phyloP scores from a whole-genome alignment of 2,888 invertebrate genomes.

The Pteria penguin region DNA sequence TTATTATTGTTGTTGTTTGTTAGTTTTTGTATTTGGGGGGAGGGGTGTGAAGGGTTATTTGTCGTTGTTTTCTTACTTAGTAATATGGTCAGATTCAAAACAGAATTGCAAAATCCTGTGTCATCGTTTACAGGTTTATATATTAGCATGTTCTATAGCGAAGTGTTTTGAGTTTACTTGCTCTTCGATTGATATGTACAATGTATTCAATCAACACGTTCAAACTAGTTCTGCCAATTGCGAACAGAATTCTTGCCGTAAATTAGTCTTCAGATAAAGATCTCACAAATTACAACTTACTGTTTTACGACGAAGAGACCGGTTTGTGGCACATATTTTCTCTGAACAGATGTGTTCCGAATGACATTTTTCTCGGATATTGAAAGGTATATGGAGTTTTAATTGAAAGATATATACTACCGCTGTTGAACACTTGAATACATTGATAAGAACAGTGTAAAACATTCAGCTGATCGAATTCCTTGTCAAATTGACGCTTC shows the following conservation, averaged over 20 bases:
- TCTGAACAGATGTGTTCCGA: conserved; percentile 6
- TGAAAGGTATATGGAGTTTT: conserved; percentile 20
- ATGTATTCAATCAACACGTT: neutral
- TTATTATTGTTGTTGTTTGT: too few relatives aligned
- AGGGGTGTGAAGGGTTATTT: too few relatives aligned
- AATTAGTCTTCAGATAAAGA: neutral
- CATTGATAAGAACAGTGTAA: neutral
- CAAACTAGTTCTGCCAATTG: neutral
- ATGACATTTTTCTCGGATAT: conserved; percentile 11
- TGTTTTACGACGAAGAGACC: neutral
- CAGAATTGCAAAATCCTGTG: too few relatives aligned
- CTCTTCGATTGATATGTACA: neutral
- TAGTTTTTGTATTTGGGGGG: too few relatives aligned
- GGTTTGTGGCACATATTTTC: neutral
- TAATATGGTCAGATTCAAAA: too few relatives aligned
- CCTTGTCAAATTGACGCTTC: too few relatives aligned
- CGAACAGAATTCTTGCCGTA: neutral
- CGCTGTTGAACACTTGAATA: neutral
- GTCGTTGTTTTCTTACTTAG: too few relatives aligned
- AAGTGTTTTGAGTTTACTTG: too few relatives aligned
- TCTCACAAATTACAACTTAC: neutral
- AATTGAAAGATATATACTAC: conserved; percentile 21
- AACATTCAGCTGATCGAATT: too few relatives aligned
- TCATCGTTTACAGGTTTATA: too few relatives aligned
- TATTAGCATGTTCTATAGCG: too few relatives aligned